Conservation (phyloP, 2,888 invertebrate species). For the Pachycephus smyrnensis region DNA sequence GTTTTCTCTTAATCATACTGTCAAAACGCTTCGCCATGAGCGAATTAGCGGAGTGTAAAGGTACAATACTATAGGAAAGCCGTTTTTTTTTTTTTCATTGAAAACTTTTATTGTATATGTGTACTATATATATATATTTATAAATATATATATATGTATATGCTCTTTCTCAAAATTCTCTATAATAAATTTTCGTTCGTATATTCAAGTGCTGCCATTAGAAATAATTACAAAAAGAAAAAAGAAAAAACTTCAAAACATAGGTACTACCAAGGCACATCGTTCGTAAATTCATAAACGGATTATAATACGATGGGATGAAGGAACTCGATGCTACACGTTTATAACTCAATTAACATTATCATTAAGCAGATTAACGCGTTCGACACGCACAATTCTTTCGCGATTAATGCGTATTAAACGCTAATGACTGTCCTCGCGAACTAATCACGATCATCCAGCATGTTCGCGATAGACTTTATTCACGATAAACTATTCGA, state of each 20-base stretch:
- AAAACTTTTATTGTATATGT: neutral
- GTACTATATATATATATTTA: neutral
- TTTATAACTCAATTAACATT: neutral
- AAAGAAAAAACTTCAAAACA: neutral
- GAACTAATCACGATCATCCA: neutral
- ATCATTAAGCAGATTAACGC: neutral
- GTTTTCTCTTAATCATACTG: neutral
- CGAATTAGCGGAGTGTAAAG: neutral
- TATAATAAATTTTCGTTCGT: neutral
- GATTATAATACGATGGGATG: neutral
- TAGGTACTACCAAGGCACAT: conserved; percentile 23
- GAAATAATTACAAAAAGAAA: neutral
- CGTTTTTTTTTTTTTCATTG: neutral
- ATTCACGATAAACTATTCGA: neutral
- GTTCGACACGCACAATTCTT: neutral
- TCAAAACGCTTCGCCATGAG: neutral
- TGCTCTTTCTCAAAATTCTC: neutral
- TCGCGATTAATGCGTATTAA: neutral
- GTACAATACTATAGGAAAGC: neutral
- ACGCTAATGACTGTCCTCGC: neutral
- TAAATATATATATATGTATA: neutral
- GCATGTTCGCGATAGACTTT: neutral
- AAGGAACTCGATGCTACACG: neutral
- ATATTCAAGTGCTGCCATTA: neutral
- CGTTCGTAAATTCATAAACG: conserved; percentile 12